Conservation (phyloP, 2,113 vertebrate species). For the Macaca nemestrina region DNA sequence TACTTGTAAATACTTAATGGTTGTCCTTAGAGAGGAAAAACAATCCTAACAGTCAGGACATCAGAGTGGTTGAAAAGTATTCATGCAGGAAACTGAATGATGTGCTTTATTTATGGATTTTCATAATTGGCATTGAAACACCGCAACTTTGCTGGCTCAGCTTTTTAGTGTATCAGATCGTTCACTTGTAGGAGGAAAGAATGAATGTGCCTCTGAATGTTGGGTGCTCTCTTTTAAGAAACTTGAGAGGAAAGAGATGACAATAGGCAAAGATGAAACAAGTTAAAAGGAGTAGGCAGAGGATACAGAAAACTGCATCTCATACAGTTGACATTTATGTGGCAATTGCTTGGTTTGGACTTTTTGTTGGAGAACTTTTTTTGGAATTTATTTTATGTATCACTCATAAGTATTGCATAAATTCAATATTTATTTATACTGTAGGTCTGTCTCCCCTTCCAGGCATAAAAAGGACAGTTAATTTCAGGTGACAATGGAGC, state of each 20-base stretch:
- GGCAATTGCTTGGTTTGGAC: background rate
- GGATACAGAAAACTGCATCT: background rate
- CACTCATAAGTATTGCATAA: background rate
- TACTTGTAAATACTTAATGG: background rate
- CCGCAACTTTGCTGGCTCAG: background rate
- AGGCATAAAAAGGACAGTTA: background rate
- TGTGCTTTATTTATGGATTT: background rate
- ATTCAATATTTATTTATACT: constrained; percentile 13
- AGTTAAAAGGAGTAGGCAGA: background rate
- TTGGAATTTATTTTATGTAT: background rate
- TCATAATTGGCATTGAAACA: background rate
- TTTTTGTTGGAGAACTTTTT: constrained; percentile 21
- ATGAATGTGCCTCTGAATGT: background rate
- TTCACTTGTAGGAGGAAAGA: background rate
- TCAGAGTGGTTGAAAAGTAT: background rate
- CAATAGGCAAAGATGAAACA: background rate
- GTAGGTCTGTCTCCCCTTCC: background rate
- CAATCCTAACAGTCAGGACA: background rate
- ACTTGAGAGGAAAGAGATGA: background rate
- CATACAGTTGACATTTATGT: background rate
- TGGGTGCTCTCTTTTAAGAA: background rate
- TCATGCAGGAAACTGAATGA: background rate
- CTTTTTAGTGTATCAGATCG: background rate
- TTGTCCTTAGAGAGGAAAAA: background rate
- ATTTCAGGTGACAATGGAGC: background rate